Percentiles rank a stretch among this genome's conserved stretches.
Evolutionary conservation across 2,888 invertebrate genomes (phyloP).

Genomic region (Dicyrtoma fusca): DNA sequence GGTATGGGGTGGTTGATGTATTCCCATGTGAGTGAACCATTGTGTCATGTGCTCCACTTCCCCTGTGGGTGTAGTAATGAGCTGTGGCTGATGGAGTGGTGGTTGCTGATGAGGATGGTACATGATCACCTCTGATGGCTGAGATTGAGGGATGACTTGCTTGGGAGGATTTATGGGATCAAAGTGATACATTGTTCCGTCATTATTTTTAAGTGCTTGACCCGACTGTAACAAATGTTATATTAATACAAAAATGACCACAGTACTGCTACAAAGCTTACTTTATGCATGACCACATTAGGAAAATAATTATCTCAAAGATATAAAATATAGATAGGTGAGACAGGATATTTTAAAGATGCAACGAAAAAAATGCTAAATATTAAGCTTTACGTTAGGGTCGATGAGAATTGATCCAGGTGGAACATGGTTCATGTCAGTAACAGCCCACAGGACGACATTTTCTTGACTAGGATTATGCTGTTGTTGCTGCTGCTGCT

Average conservation of each 20-base stretch:
- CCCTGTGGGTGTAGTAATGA: constrained; percentile 29
- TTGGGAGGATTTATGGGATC: constrained; percentile 72
- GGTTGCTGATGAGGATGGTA: constrained; percentile 21
- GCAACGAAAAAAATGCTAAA: too few species aligned
- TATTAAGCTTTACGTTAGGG: constrained; percentile 69
- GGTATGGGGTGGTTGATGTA: constrained; percentile 25
- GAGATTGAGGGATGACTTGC: constrained; percentile 39
- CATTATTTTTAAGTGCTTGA: constrained; percentile 73
- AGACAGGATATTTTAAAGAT: too few species aligned
- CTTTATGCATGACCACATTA: too few species aligned
- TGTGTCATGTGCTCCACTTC: constrained; percentile 34
- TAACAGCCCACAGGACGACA: constrained; percentile 82
- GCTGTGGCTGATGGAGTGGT: constrained; percentile 13
- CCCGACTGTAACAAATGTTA: constrained; percentile 68
- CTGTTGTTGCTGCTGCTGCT: constrained; percentile 11
- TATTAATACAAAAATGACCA: too few species aligned
- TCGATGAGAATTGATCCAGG: constrained; percentile 87
- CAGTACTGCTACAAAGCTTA: too few species aligned
- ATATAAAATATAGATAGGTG: neutral
- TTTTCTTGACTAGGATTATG: constrained; percentile 47
- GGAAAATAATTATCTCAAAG: too few species aligned
- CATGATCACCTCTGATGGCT: constrained; percentile 29
- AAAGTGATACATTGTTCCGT: constrained; percentile 76
- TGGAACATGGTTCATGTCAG: constrained; percentile 81
- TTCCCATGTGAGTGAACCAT: constrained; percentile 36